A percentile compares a stretch with the other conserved stretches of the same genome.
Evolutionary conservation across 1,140 invertebrate genomes (phyloP).

Genomic region (Eulimnadia texana): DNA sequence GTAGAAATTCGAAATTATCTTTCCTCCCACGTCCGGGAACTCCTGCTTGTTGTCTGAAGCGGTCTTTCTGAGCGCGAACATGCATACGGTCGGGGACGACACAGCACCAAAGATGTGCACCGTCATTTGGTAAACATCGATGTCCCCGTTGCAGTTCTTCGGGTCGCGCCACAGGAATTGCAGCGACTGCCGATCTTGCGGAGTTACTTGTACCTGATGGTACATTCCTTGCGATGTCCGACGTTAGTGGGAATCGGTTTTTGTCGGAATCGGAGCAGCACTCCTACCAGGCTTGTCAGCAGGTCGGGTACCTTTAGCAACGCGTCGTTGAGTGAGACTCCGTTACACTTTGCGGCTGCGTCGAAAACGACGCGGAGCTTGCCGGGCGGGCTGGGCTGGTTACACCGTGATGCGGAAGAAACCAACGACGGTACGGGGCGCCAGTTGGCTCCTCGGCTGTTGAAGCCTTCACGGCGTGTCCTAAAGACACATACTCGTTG

Average conservation of each 20-base stretch:
- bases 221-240: slow-evolving; percentile 17
- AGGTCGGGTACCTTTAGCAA: slow-evolving; percentile 18
- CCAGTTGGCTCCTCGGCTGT: neutral
- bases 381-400: neutral
- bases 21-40: slow-evolving; percentile 1
- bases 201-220: slow-evolving; percentile 12
- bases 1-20: slow-evolving; percentile 14
- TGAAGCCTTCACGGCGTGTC: neutral
- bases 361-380: slow-evolving; percentile 8
- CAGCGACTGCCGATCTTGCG: slow-evolving; percentile 4
- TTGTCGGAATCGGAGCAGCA: slow-evolving; percentile 18
- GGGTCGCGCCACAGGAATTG: slow-evolving; percentile 10
- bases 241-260: slow-evolving; percentile 4
- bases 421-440: neutral
- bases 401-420: slow-evolving; percentile 3
- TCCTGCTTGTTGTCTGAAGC: slow-evolving; percentile 1
- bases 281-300: slow-evolving; percentile 8
- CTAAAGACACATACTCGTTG: neutral
- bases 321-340: neutral
- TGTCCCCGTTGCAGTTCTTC: neutral
- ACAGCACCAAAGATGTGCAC: slow-evolving; percentile 15
- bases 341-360: neutral
- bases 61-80: neutral
- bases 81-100: slow-evolving; percentile 4
- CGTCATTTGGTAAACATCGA: slow-evolving; percentile 11